Base-by-base conservation (phyloP, 1,140 invertebrate genomes). In the Lordiphosa mommai region DNA sequence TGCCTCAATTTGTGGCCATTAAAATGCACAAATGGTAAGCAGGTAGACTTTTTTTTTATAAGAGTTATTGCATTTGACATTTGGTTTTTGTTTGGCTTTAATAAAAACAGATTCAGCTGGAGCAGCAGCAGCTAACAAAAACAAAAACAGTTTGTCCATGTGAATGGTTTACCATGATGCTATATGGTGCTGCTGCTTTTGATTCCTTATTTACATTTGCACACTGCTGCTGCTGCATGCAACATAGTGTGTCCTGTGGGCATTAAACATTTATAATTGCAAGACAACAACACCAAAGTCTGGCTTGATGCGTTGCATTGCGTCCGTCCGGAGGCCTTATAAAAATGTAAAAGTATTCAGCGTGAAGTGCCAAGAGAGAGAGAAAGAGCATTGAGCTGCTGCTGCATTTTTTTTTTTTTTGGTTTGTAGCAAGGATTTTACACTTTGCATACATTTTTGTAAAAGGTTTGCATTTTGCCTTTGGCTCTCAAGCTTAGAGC, bases 211-310 rank as follows among this genome's bases (percentile, higher is more conserved):
- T 68, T 68, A 67, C 65, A 68, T 68, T 65, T 60, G 61, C 63
- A 57, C 64, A 66, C 57, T 53, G 48, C 38, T 37, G 10, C 32
- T 23, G 34, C 29, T 27, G 41, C 33, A 9, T 17, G 20, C 41
- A 29, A 13, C 16, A 49, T n/a, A 38, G 60, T 32, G 47, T 44
- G 51, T 52, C 37, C 37, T 61, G 46, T 14, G 20, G 48, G 33
- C 72, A 82, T 82, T 76, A 82, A 84, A 82, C 68, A 82, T 82
- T 77, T 82, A 82, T 84, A 82, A 82, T 84, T 82, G 69, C 77
- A 76, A 64, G 64, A 72, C 55, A 57, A 74, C 55, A 69, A 50
- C 41, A 47, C 13, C n/a, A 34, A 29, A 67, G 63, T 51, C 63
- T 68, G 65, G 20, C 53, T 7, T 27, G 53, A 61, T 60, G 65